Base-by-base conservation (phyloP, 2,113 vertebrate genomes). In the Elaphurus davidianus region DNA sequence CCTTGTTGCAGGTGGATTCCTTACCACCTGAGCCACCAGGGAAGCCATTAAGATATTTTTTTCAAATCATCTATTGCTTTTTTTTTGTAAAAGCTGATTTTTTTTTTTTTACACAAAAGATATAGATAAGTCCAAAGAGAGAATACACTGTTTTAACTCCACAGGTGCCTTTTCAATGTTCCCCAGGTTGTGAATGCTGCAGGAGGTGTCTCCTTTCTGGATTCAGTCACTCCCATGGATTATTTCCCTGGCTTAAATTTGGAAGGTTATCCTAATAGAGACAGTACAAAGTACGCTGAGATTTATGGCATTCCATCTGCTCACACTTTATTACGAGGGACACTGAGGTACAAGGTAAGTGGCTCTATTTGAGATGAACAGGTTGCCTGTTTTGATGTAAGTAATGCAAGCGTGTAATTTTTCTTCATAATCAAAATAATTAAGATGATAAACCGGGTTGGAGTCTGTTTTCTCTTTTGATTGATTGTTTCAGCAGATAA, bases 251-350 rank as follows among this genome's bases (percentile, higher is more conserved):
- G 99, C 60, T 99, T 99, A 92, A 99, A 99, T 96, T 98, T 99
- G 50, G 99, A 99, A 98, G 99, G 99, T 40, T 99, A 99, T 96
- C 99, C 99, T 43, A 99, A 99, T 98, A 99, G 99, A 28, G 99
- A 99, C 98, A 99, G 99, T 96, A 99, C 99, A 13, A 99, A 99
- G 91, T 99, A 99, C 3, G 99, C 99, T 1, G 99, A 99, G 88
- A 95, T 98, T 0, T 99, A 99, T 23, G 99, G 99, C 84, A 99
- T 99, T 97, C 98, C 99, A 83, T 99, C 99, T 16, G 99, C 99
- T n/a, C 99, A 99, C 93, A 99, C 99, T 7, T 98, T 99, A 59
- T 62, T 99, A 97, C 99, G 99, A 98, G 99, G 99, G 55, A 99
- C 99, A 0, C 98, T 99, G 96, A 99, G 99, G 97, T 99, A 99